Conservation (phyloP, 2,888 invertebrate species). For the Lacanobia oleracea region DNA sequence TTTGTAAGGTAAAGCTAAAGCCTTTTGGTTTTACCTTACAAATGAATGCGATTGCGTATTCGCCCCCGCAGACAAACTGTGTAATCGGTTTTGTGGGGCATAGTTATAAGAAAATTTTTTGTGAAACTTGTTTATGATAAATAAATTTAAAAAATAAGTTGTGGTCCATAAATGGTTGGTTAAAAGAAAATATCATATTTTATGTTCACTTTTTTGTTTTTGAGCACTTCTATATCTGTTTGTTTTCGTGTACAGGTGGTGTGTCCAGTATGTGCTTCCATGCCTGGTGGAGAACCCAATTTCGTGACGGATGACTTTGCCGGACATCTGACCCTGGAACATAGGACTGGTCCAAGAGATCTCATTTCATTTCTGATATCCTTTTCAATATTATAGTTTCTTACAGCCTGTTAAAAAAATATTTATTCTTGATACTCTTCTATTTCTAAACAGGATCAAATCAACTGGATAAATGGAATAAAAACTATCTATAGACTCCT, state of each 20-base stretch:
- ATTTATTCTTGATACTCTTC: not conserved
- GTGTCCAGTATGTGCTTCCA: conserved; percentile 99
- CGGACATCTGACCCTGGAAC: conserved; percentile 98
- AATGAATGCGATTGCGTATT: no score
- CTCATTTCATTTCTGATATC: conserved; percentile 97
- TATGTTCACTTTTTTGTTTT: not conserved
- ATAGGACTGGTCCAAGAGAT: conserved; percentile 97
- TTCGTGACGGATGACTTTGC: conserved; percentile 99
- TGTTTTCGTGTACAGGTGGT: conserved; percentile 91
- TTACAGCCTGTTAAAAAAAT: not conserved
- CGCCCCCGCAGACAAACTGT: no score
- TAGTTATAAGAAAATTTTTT: no score
- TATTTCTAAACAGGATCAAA: not conserved
- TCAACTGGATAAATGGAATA: not conserved
- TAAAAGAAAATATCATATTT: not conserved
- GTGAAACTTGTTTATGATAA: no score
- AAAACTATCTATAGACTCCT: not conserved
- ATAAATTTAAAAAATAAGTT: no score
- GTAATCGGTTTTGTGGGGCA: no score
- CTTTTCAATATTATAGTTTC: conserved; percentile 84
- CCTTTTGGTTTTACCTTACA: no score
- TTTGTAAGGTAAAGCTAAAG: no score
- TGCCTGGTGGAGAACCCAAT: conserved; percentile 99
- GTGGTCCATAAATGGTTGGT: no score
- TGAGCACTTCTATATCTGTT: not conserved